phyloP scores from a whole-genome alignment of 1,140 invertebrate species.

The Macrostomum lignano region DNA sequence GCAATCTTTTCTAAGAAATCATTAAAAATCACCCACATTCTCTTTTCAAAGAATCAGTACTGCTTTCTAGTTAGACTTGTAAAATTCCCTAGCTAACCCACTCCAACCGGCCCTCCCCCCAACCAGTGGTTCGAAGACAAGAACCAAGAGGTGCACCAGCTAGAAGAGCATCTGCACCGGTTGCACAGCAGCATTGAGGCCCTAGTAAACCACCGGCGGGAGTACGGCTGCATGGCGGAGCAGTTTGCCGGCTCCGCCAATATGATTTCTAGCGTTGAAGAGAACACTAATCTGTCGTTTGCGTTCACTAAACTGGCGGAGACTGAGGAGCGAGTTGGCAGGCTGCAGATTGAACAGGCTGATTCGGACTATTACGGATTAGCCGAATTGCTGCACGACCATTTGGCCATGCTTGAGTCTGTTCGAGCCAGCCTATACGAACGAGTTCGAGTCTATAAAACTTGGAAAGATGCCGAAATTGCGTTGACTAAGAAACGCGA shows the following conservation, averaged over 20 bases:
- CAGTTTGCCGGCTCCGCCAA: slow-evolving; percentile 57
- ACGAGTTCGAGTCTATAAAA: slow-evolving; percentile 80
- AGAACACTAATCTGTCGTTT: slow-evolving; percentile 63
- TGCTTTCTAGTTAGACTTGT: too few species aligned
- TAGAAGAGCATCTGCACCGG: slow-evolving; percentile 60
- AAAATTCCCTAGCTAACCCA: slow-evolving; percentile 5
- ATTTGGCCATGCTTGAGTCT: slow-evolving; percentile 60
- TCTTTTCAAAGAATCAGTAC: too few species aligned
- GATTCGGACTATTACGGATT: slow-evolving; percentile 76
- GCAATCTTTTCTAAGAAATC: too few species aligned
- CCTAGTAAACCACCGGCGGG: slow-evolving; percentile 49
- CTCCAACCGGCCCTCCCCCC: not conserved
- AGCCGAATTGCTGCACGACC: slow-evolving; percentile 74
- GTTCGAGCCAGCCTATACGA: slow-evolving; percentile 88
- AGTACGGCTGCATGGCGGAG: too few species aligned
- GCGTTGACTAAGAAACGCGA: slow-evolving; percentile 76
- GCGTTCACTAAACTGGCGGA: slow-evolving; percentile 71
- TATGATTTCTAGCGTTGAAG: slow-evolving; percentile 69
- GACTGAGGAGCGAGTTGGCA: slow-evolving; percentile 61
- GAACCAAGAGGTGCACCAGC: slow-evolving; percentile 55
- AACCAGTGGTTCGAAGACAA: slow-evolving; percentile 92
- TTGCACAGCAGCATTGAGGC: slow-evolving; percentile 59
- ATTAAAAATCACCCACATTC: too few species aligned
- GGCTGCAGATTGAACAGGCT: slow-evolving; percentile 57
- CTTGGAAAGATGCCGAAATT: slow-evolving; percentile 81